Percentiles rank a stretch among this genome's conserved stretches.
Evolutionary conservation across 2,888 invertebrate species (phyloP).

Genomic region (Drosophila neotestacea): DNA sequence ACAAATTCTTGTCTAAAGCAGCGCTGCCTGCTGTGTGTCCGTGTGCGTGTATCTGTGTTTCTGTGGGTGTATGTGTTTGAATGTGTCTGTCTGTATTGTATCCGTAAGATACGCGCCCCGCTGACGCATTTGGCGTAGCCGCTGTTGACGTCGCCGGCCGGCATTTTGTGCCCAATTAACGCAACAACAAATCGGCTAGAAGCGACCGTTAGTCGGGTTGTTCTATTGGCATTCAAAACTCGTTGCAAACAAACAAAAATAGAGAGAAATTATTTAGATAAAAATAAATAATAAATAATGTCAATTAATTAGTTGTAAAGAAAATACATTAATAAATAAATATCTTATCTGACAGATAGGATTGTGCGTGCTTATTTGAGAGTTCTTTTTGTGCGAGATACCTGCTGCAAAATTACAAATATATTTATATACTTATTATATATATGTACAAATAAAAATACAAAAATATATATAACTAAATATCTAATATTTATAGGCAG

Average conservation of each 20-base stretch:
- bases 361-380: constrained; percentile 7
- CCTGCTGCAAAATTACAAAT: constrained; percentile 12
- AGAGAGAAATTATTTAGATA: neutral
- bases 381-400: constrained; percentile 1
- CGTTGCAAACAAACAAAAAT: constrained; percentile 14
- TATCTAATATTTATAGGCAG: constrained; percentile 35
- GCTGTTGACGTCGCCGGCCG: constrained; percentile 77
- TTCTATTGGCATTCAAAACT: constrained; percentile 47
- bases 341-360: constrained; percentile 18
- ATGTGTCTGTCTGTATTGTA: constrained; percentile 48
- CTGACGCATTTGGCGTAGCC: constrained; percentile 68
- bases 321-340: constrained; percentile 23
- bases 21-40: constrained; percentile 23
- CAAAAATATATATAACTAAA: constrained; percentile 5
- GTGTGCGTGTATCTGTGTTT: constrained; percentile 29
- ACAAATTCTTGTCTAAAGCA: constrained; percentile 53
- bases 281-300: neutral
- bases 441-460: neutral
- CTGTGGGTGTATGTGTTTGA: constrained; percentile 15
- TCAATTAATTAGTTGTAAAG: constrained; percentile 21
- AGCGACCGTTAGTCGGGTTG: constrained; percentile 19
- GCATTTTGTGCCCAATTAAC: constrained; percentile 84
- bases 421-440: constrained; percentile 1
- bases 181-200: constrained; percentile 67
- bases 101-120: constrained; percentile 74